phyloP scores from a whole-genome alignment of 2,888 invertebrate genomes.

The Malthinus seriepunctatus region DNA sequence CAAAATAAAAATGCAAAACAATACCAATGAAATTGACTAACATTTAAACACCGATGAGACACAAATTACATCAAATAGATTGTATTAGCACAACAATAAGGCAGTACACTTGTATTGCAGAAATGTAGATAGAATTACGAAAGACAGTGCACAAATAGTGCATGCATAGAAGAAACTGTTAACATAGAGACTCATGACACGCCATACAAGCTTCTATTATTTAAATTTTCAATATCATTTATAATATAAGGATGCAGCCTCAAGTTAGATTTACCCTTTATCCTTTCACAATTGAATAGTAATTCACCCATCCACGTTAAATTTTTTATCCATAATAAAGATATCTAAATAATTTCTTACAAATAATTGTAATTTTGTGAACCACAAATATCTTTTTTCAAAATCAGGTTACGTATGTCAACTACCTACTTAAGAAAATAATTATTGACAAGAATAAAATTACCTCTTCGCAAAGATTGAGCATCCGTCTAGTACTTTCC shows the following conservation, averaged over 20 bases:
- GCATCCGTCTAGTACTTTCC: conserved; percentile 91
- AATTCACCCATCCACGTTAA: conserved; percentile 12
- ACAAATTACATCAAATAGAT: conserved; percentile 17
- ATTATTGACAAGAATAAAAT: conserved; percentile 38
- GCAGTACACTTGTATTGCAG: conserved; percentile 49
- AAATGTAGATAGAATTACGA: conserved; percentile 38
- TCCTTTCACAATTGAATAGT: conserved; percentile 8
- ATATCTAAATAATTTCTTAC: too few relatives aligned
- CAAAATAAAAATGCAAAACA: too few relatives aligned
- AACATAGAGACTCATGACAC: conserved; percentile 28
- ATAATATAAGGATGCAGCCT: conserved; percentile 22
- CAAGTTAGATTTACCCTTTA: conserved; percentile 25
- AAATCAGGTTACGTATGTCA: too few relatives aligned
- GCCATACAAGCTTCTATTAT: conserved; percentile 28
- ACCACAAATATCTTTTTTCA: too few relatives aligned
- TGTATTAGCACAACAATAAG: conserved; percentile 29
- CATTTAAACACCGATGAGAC: too few relatives aligned
- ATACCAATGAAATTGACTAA: too few relatives aligned
- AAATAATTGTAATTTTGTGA: too few relatives aligned
- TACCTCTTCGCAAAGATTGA: conserved; percentile 92
- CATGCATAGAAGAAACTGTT: conserved; percentile 27
- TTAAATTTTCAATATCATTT: conserved; percentile 13
- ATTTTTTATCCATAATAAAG: conserved; percentile 1
- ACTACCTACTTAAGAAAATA: too few relatives aligned
- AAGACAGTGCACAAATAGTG: conserved; percentile 30